Base-by-base conservation (phyloP, 2,113 vertebrate genomes). In the Eublepharis macularius region DNA sequence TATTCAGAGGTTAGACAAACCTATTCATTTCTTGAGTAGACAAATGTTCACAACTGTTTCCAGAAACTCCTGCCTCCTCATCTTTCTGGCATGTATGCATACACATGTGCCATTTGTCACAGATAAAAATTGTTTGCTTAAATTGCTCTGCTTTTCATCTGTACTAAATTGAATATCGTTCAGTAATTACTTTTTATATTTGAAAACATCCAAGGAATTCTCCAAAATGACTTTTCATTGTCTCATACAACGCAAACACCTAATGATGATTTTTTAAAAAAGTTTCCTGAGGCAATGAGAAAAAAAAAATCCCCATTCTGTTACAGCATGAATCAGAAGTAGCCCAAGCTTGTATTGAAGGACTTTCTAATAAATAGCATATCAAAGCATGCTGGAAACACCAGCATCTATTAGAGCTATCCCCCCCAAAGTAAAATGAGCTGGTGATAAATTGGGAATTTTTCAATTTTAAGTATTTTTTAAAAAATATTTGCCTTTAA, bases 311-410 rank as follows among this genome's bases (percentile, higher is more conserved):
- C 6, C 17, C 66, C 32, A 26, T 60, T 78, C 51, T 85, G 39
- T 72, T 17, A 79, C 57, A 80, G 32, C 66, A 70, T 72, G 83
- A 85, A 79, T 80, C 76, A 85, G 21, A 47, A 39, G 39, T 60
- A 85, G 51, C 36, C 51, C 66, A 60, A 72, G 39, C 51, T 85
- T 79, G 76, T 79, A 85, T 47, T 85, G 76, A 85, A 72, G 47
- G 32, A 12, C 66, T 72, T 72, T 11, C 39, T 79, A 79, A 85
- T 79, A 36, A 79, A 85, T 60, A 32, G 13, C 12, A 78, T 26
- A 36, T 12, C 66, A 68, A 84, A 54, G 66, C 21, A 79, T 78
- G 45, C 29, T 79, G 49, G 72, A 85, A 72, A 72, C 39, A 11
- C 6, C 76, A 76, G 74, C 82, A 84, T 39, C 21, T 76, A 51